phyloP scores from a whole-genome alignment of 2,888 invertebrate genomes.

The Ophion ventricosus region DNA sequence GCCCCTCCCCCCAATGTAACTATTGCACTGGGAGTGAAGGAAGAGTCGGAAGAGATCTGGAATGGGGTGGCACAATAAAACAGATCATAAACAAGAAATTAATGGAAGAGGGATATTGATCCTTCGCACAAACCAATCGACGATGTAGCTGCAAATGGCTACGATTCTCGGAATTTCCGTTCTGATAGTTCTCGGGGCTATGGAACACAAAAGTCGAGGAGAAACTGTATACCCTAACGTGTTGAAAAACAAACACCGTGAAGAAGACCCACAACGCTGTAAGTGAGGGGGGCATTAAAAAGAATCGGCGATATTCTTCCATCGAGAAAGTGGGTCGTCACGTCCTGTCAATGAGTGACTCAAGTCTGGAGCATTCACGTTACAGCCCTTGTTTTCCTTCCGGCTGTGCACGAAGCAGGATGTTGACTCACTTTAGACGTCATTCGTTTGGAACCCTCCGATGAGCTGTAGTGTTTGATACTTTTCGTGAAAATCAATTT shows the following conservation, averaged over 20 bases:
- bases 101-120: conserved; percentile 10
- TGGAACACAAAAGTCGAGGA: background rate
- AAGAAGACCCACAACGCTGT: conserved; percentile 57
- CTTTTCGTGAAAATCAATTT: background rate
- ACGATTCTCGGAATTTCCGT: conserved; percentile 36
- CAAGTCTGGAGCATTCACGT: conserved; percentile 18
- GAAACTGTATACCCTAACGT: conserved; percentile 44
- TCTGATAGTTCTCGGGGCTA: background rate
- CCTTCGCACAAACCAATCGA: background rate
- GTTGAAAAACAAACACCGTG: conserved; percentile 35
- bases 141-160: conserved; percentile 9
- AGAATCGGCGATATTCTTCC: conserved; percentile 54
- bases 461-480: background rate
- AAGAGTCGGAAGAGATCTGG: background rate
- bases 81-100: conserved; percentile 25
- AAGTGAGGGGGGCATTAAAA: conserved; percentile 33
- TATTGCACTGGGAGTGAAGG: background rate
- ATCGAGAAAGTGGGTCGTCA: conserved; percentile 55
- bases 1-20: background rate
- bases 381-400: conserved; percentile 30
- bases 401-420: conserved; percentile 21
- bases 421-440: conserved; percentile 20
- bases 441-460: background rate
- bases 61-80: conserved; percentile 22
- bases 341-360: conserved; percentile 53